Percentiles rank a stretch among this genome's conserved stretches.
These are phyloP conservation scores for Hoplodrina ambigua DNA, from an alignment of 2,888 invertebrate species.

Conservation along the genomic window DNA sequence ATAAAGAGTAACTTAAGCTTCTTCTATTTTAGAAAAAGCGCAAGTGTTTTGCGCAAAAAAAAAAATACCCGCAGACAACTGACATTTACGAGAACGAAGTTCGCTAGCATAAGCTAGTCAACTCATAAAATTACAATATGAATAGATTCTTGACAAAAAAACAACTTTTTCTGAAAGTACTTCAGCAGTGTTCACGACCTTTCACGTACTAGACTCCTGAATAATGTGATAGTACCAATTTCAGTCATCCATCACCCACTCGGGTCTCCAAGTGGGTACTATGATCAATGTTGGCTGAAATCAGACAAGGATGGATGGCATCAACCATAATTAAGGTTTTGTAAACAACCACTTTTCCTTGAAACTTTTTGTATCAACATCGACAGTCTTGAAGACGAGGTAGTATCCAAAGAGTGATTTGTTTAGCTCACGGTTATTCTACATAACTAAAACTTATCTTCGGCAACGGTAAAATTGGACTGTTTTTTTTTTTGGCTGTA, in stretches of 20 bases:
- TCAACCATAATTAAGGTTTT: constrained; percentile 59
- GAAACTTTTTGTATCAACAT: constrained; percentile 46
- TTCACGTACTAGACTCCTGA: constrained; percentile 23
- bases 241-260: constrained; percentile 74
- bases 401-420: neutral
- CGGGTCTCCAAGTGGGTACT: constrained; percentile 62
- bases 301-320: constrained; percentile 75
- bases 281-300: constrained; percentile 73
- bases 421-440: neutral
- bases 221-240: constrained; percentile 57
- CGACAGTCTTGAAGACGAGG: constrained; percentile 3
- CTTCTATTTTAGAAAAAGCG: too few relatives aligned
- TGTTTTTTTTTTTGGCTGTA: too few relatives aligned
- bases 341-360: constrained; percentile 50
- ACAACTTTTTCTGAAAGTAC: neutral
- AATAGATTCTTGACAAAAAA: constrained; percentile 22
- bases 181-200: constrained; percentile 33
- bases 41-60: too few relatives aligned
- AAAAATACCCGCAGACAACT: too few relatives aligned
- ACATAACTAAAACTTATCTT: too few relatives aligned
- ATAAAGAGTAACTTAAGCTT: too few relatives aligned
- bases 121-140: constrained; percentile 35
- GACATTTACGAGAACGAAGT: too few relatives aligned
- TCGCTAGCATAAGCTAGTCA: too few relatives aligned
- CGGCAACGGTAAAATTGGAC: too few relatives aligned